These are phyloP conservation scores for Drosophila trapezifrons DNA, from an alignment of 1,140 invertebrate species.

Conservation along the genomic window DNA sequence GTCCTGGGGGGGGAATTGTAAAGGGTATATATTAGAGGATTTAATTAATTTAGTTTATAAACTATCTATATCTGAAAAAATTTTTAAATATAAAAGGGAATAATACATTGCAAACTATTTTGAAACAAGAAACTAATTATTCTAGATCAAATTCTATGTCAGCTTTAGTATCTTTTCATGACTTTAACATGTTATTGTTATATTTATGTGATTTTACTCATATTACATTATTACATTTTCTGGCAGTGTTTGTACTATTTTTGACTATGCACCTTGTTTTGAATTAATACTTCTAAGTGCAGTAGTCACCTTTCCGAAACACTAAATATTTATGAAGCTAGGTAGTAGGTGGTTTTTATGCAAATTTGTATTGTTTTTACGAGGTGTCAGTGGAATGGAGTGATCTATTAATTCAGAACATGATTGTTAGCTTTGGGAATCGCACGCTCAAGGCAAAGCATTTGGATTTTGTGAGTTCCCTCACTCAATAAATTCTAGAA, in stretches of 20 bases:
- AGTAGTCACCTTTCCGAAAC: constrained; percentile 13
- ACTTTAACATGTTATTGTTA: no score
- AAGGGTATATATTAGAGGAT: not conserved
- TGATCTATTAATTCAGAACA: constrained; percentile 15
- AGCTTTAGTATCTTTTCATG: no score
- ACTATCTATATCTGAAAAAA: no score
- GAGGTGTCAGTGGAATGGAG: constrained; percentile 8
- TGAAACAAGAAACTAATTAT: no score
- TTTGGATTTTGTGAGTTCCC: no score
- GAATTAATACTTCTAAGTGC: constrained; percentile 11
- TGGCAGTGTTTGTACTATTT: not conserved
- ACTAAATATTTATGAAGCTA: constrained; percentile 15
- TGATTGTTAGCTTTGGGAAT: constrained; percentile 3
- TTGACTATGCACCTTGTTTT: constrained; percentile 7
- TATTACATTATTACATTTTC: no score
- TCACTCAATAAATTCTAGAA: not conserved
- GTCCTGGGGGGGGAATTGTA: constrained; percentile 78
- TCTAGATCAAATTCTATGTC: no score
- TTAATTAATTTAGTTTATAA: no score
- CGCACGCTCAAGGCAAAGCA: not conserved
- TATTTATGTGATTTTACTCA: not conserved
- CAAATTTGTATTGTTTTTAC: constrained; percentile 7
- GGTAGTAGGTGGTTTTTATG: constrained; percentile 4
- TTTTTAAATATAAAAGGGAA: no score
- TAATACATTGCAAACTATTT: no score